Percentiles rank a stretch among this genome's conserved stretches.
Conservation (phyloP, 2,888 invertebrate species). For the Callosobruchus maculatus region DNA sequence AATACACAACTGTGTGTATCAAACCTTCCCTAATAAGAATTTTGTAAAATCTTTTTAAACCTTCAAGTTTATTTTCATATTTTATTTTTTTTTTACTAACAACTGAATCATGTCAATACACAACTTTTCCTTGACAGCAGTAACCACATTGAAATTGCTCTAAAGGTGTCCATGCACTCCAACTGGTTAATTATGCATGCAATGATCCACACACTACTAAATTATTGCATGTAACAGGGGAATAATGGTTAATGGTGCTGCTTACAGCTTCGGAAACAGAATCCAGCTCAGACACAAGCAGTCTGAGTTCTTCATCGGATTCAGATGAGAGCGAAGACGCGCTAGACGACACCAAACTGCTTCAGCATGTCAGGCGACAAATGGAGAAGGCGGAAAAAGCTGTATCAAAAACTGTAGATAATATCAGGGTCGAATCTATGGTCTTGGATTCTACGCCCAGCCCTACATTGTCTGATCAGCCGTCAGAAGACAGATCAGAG, state of each 20-base stretch:
- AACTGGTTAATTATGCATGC: no score
- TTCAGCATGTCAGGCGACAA: slow-evolving; percentile 42
- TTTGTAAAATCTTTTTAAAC: no score
- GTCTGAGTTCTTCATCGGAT: slow-evolving; percentile 50
- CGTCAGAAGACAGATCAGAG: slow-evolving; percentile 29
- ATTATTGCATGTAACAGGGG: no score
- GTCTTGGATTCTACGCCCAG: background rate
- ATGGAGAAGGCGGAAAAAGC: slow-evolving; percentile 31
- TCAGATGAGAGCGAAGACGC: slow-evolving; percentile 52
- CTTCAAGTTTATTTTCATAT: no score
- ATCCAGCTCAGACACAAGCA: slow-evolving; percentile 45
- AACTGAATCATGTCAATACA: no score
- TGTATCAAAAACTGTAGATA: background rate
- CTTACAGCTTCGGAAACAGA: slow-evolving; percentile 40
- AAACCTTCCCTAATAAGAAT: no score
- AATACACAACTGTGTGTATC: no score
- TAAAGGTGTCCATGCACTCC: no score
- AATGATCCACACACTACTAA: no score
- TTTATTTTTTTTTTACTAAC: no score
- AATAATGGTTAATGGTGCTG: background rate
- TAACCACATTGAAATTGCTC: no score
- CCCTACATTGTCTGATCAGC: slow-evolving; percentile 13
- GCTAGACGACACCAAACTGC: slow-evolving; percentile 42
- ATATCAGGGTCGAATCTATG: slow-evolving; percentile 25
- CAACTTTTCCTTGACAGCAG: no score